Base-by-base conservation (phyloP, 2,113 vertebrate species). In the Drymodes brunneopygia region DNA sequence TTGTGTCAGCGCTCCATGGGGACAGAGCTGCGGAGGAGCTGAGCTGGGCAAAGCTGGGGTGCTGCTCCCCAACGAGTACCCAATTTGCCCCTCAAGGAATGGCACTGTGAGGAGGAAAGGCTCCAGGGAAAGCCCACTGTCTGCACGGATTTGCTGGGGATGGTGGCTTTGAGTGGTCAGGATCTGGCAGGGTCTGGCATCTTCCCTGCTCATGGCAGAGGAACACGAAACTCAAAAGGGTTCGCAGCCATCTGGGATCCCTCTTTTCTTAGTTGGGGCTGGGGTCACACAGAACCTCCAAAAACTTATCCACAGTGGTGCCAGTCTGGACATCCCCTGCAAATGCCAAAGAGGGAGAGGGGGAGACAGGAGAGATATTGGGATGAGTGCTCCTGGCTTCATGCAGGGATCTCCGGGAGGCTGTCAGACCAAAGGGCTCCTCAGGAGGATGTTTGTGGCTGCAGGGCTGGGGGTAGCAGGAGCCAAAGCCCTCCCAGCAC, bases 171-270 rank as follows among this genome's bases (percentile, higher is more conserved):
- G 31, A 4, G 6, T 9, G 22, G 57, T 18, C 9, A 8, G 50
- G 42, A 17, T 65, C 67, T 23, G 56, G 29, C 72, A 36, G 25
- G 45, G 15, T 28, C 65, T 73, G 82, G n/a, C 61, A 40, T 36
- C 33, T 28, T n/a, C 42, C n/a, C 56, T 11, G 22, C 56, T 56
- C 3, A 0, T 1, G 4, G 54, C 35, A n/a, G 16, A 24, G 15
- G n/a, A 92, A 65, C 0, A 0, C 0, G 3, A 21, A 44, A 15
- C 42, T 57, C 16, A 10, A 53, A 25, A 36, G 56, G 10, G 23
- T 50, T 84, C 7, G 1, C n/a, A 36, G 18, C 27, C 4, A 5
- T 40, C 48, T 54, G 22, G 47, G 12, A 18, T 60, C 7, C 7
- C 14, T 45, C 36, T 45, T 62, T 70, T 28, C n/a, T 20, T 31